Evolutionary conservation across 2,888 invertebrate genomes (phyloP), one percentile per base, ranked within the genome.

Genomic region (Eupithecia dodoneata): DNA sequence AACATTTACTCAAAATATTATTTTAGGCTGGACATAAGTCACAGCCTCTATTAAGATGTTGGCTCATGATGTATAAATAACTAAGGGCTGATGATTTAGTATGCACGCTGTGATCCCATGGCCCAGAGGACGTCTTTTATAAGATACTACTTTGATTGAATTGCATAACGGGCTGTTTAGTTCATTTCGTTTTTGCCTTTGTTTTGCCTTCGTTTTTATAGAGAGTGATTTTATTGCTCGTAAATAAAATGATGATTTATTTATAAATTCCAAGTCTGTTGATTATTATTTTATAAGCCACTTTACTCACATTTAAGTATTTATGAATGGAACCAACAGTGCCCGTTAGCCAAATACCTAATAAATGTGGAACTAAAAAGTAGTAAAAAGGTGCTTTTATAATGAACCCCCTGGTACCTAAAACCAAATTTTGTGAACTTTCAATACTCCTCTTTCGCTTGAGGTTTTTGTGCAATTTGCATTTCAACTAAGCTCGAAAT

Each of bases 1-100:
- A 94, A 93, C 91, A 92, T 93, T 94, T 92, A 92, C 91, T 90
- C 93, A 93, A 94, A 94, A 94, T 94, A 94, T 94, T 94, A 93
- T 94, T 94, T 94, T 93, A 94, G 94, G 94, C 88, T 93, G 92
- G 92, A 93, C 93, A 91, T 94, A 92, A 93, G 91, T 94, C 93
- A 85, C 86, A 84, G 85, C 87, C 82, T 90, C 94, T 91, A 94
- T 94, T 94, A 94, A 94, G 94, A 94, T 93, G 94, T 93, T 93
- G 88, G 91, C 89, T 91, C 91, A 90, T 88, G 92, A 91, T 93
- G 94, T 94, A 95, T 94, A 94, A 95, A 93, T 94, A 94, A 94
- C 90, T 91, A 89, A 90, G 91, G 93, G 90, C 88, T 92, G 90
- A 91, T 92, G 91, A 94, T 94, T 94, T 94, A 93, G 94, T 94